These are phyloP conservation scores for Megaustenia siamemsis DNA, from an alignment of 2,888 invertebrate genomes.

Conservation along the genomic window DNA sequence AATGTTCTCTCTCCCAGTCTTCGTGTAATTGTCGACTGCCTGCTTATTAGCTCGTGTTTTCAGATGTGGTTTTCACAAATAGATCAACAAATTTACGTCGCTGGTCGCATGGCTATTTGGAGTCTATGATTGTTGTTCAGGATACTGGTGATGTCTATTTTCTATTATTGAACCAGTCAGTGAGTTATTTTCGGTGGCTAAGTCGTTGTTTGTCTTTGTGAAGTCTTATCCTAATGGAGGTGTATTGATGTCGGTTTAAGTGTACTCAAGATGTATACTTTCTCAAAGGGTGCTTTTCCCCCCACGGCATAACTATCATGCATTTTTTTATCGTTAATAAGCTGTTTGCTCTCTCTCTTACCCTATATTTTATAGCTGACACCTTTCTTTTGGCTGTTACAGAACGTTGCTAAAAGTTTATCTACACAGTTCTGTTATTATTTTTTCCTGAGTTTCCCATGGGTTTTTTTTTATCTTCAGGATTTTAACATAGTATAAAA, in stretches of 20 bases:
- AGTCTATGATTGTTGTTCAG: not conserved
- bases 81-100: not conserved
- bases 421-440: too few species aligned
- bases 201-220: not conserved
- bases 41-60: conserved; percentile 1
- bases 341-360: too few species aligned
- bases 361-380: too few species aligned
- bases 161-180: not conserved
- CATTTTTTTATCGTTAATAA: too few species aligned
- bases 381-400: too few species aligned
- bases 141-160: not conserved
- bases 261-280: not conserved
- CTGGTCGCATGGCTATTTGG: not conserved
- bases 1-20: conserved; percentile 13
- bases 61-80: not conserved
- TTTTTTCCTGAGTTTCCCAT: too few species aligned
- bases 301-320: too few species aligned
- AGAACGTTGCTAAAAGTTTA: too few species aligned
- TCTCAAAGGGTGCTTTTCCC: too few species aligned
- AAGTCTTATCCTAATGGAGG: not conserved
- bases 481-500: too few species aligned
- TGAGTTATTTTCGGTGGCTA: not conserved
- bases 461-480: too few species aligned
- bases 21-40: not conserved
- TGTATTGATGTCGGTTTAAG: not conserved